These are phyloP conservation scores for Patiria miniata DNA, from an alignment of 35 echinoderm and acorn worm genomes.

Conservation along the genomic window DNA sequence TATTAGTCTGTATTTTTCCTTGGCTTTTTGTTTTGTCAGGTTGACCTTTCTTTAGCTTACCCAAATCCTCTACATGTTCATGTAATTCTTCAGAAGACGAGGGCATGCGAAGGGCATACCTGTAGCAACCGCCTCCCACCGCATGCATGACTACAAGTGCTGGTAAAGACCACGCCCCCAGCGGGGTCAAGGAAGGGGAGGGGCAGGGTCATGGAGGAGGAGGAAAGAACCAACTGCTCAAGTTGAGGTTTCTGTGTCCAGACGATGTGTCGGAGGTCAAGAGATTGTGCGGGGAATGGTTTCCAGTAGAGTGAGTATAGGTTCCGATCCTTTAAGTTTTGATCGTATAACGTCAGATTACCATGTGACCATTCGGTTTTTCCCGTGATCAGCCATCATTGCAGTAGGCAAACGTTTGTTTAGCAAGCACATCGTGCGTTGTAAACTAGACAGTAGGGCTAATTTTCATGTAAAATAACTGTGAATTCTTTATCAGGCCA, in stretches of 20 bases:
- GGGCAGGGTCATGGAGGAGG: constrained; percentile 34
- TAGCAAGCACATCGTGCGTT: too few relatives aligned
- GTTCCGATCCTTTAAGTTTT: neutral
- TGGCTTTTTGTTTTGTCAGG: too few relatives aligned
- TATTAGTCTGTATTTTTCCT: too few relatives aligned
- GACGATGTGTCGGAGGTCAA: constrained; percentile 95
- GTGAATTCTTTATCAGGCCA: too few relatives aligned
- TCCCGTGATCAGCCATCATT: neutral
- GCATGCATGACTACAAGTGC: constrained; percentile 29
- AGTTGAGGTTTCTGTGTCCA: constrained; percentile 82
- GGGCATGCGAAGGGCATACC: neutral
- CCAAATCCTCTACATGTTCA: too few relatives aligned
- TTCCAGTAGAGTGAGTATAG: constrained; percentile 92
- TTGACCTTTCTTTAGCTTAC: too few relatives aligned
- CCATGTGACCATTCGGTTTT: too few relatives aligned
- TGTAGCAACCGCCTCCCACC: neutral
- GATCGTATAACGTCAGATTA: neutral
- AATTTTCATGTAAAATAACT: too few relatives aligned
- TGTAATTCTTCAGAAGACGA: too few relatives aligned
- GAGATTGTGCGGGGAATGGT: constrained; percentile 87
- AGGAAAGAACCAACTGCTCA: constrained; percentile 19
- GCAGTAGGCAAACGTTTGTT: neutral
- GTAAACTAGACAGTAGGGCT: too few relatives aligned
- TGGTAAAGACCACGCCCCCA: constrained; percentile 26
- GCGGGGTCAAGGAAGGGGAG: constrained; percentile 22